Base-by-base conservation (phyloP, 1,140 invertebrate genomes). In the Brachionus paranguensis region DNA sequence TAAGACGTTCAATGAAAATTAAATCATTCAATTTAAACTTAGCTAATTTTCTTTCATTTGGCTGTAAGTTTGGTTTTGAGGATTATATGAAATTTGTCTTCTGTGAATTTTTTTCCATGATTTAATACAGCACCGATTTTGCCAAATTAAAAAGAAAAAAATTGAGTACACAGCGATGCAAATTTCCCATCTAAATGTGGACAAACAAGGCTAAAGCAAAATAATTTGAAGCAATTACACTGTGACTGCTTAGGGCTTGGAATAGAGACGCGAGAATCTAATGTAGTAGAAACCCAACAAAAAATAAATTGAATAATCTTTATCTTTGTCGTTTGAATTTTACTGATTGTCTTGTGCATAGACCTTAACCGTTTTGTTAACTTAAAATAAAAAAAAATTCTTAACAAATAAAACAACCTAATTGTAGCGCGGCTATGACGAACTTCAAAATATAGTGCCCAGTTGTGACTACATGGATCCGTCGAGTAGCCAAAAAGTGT, bases 401-500 rank as follows among this genome's bases (percentile, higher is more conserved):
- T 41, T 68, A 37, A 37, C 65, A 68, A 68, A 20, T 37, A 37
- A 60, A 20, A 27, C 53, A 20, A 68, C 65, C 65, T 68, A 72
- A 72, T 72, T 70, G 41, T 72, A 83, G 81, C 47, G 60, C 10
- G 81, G 81, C 33, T 83, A 83, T 45, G 81, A 83, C 60, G 81
- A 68, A 45, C 53, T 83, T 41, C 81, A 83, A 72, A 29, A 50
- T 47, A 68, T 83, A 47, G 81, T 83, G 17, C 81, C 81, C 7
- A 70, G 43, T 20, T 68, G 81, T 72, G 60, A 83, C n/a, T 70
- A 43, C n/a, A 68, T 83, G 60, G 81, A 83, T 70, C 81, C 81
- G n/a, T 68, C 60, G 12, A 83, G 81, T 83, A 55, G 47, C 17
- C 81, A 83, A 83, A 83, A 83, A 83, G 68, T 83, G 3, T 68